Percentiles rank a stretch among this genome's conserved stretches.
Evolutionary conservation across 2,888 invertebrate species (phyloP).

Genomic region (Cerastis leucographa): DNA sequence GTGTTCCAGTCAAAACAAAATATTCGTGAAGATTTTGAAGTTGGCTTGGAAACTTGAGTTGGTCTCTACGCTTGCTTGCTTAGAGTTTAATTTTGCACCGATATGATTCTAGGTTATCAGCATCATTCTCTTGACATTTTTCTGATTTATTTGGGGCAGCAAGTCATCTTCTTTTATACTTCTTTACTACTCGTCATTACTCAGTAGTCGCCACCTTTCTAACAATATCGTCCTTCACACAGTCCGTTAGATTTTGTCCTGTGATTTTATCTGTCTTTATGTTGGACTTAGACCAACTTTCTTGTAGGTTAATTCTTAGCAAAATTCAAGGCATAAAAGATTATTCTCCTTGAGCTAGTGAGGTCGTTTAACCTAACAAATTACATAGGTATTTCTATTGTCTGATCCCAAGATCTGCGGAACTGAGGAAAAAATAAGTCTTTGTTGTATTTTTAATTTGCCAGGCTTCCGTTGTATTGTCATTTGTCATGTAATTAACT

Average conservation of each 20-base stretch:
- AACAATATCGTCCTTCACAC: too few relatives aligned
- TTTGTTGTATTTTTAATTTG: constrained; percentile 41
- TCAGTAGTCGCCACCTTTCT: too few relatives aligned
- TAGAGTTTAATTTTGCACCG: neutral
- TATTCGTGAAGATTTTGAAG: neutral
- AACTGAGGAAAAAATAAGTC: constrained; percentile 27
- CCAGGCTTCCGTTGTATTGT: constrained; percentile 24
- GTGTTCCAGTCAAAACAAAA: neutral
- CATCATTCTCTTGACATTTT: too few relatives aligned
- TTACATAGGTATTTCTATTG: constrained; percentile 5
- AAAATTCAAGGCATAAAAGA: neutral
- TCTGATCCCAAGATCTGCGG: neutral
- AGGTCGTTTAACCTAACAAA: constrained; percentile 13
- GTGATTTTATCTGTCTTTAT: neutral
- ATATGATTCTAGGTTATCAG: neutral
- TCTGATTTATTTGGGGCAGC: too few relatives aligned
- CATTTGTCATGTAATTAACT: constrained; percentile 39
- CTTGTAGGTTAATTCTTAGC: neutral
- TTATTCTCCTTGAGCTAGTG: neutral
- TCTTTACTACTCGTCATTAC: too few relatives aligned
- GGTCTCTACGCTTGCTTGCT: too few relatives aligned
- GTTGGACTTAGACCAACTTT: neutral
- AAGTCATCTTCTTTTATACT: too few relatives aligned
- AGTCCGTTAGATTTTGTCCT: neutral
- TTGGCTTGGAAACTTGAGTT: neutral